phyloP scores from a whole-genome alignment of 2,888 invertebrate species.

The Oeneis ivallda region DNA sequence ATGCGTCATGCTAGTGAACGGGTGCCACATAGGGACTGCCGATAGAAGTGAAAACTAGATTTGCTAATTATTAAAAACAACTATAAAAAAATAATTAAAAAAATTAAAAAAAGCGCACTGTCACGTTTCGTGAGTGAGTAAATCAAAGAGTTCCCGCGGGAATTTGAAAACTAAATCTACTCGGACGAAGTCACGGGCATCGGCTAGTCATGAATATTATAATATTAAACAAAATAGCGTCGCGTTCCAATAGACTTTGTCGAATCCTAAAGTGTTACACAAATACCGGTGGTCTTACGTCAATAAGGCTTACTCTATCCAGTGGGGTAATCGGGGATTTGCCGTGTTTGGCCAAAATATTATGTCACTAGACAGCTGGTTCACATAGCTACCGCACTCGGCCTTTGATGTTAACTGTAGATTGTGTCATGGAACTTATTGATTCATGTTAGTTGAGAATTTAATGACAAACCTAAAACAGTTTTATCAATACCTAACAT shows the following conservation, averaged over 20 bases:
- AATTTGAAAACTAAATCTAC: no score
- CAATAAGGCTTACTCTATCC: conserved; percentile 12
- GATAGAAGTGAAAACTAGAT: no score
- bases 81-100: no score
- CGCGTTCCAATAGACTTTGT: not conserved
- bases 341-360: conserved; percentile 10
- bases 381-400: conserved; percentile 1
- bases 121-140: no score
- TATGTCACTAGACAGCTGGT: conserved; percentile 11
- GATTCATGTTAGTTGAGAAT: not conserved
- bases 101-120: no score
- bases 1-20: no score
- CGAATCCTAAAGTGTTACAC: conserved; percentile 2
- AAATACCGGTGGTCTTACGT: not conserved
- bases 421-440: not conserved
- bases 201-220: no score
- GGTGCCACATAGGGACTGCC: no score
- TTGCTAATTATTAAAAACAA: no score
- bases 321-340: conserved; percentile 9
- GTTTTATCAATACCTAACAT: not conserved
- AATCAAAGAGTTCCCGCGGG: no score
- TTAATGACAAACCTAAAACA: not conserved
- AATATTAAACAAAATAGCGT: no score
- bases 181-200: no score
- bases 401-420: conserved; percentile 1